Conservation (phyloP, 2,888 invertebrate genomes). For the Tineola bisselliella region DNA sequence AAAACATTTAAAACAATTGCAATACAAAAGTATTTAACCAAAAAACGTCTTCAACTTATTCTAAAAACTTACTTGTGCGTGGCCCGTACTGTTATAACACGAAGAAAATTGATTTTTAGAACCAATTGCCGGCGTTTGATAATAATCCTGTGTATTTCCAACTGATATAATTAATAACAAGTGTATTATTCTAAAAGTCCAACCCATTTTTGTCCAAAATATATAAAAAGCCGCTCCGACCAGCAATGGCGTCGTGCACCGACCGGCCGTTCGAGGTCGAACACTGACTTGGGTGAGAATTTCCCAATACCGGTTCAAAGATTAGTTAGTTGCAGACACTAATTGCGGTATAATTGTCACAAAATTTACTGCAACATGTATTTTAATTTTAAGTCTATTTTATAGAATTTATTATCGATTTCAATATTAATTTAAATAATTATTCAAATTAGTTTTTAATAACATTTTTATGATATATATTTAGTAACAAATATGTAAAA, state of each 20-base stretch:
- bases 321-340: constrained; percentile 19
- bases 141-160: constrained; percentile 42
- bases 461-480: too few relatives aligned
- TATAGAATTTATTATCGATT: too few relatives aligned
- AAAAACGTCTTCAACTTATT: not conserved
- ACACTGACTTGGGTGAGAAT: constrained; percentile 39
- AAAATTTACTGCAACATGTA: too few relatives aligned
- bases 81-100: constrained; percentile 48
- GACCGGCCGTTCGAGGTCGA: constrained; percentile 38
- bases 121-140: constrained; percentile 42
- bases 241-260: constrained; percentile 26
- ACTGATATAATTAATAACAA: constrained; percentile 35
- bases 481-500: too few relatives aligned
- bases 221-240: constrained; percentile 19
- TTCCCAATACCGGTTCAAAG: constrained; percentile 56
- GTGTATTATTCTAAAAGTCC: constrained; percentile 23
- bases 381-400: too few relatives aligned
- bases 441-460: too few relatives aligned
- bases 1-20: too few relatives aligned
- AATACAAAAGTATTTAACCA: too few relatives aligned
- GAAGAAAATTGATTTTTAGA: constrained; percentile 44
- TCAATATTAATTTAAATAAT: too few relatives aligned
- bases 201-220: constrained; percentile 39
- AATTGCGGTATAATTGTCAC: not conserved
- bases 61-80: constrained; percentile 48